Conservation (phyloP, 2,888 invertebrate genomes). For the Melinaea marsaeus region DNA sequence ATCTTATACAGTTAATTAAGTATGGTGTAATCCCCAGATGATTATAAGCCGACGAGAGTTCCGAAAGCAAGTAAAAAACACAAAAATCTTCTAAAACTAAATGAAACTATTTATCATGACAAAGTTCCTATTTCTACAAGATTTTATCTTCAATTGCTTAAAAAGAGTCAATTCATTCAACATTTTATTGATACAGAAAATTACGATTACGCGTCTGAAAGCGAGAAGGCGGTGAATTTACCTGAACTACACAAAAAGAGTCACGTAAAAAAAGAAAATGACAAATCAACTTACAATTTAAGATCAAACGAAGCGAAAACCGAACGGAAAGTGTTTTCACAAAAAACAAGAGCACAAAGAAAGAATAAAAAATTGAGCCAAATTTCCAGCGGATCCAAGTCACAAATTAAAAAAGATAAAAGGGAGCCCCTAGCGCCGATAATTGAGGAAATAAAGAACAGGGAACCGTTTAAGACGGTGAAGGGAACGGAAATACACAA, state of each 20-base stretch:
- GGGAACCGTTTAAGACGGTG: constrained; percentile 51
- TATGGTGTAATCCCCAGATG: constrained; percentile 39
- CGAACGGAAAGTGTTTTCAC: constrained; percentile 54
- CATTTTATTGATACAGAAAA: constrained; percentile 54
- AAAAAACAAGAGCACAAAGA: constrained; percentile 46
- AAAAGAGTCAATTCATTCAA: constrained; percentile 61
- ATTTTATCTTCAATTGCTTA: constrained; percentile 65
- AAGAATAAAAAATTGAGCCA: constrained; percentile 30
- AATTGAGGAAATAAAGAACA: constrained; percentile 60
- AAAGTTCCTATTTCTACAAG: constrained; percentile 69
- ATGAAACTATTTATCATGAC: constrained; percentile 65
- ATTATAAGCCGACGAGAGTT: constrained; percentile 42
- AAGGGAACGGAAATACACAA: constrained; percentile 63
- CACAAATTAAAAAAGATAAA: constrained; percentile 37
- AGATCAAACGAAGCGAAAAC: constrained; percentile 59
- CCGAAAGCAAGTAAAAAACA: constrained; percentile 52
- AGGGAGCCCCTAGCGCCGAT: constrained; percentile 65
- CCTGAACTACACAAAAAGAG: constrained; percentile 43
- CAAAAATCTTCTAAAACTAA: constrained; percentile 55
- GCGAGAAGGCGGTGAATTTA: constrained; percentile 48
- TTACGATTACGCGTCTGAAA: constrained; percentile 68
- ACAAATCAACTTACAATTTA: constrained; percentile 58
- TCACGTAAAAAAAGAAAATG: constrained; percentile 44
- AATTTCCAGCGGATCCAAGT: constrained; percentile 25
- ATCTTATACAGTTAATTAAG: neutral